Conservation (phyloP, 2,888 invertebrate genomes). For the Agrenia bidenticulata region DNA sequence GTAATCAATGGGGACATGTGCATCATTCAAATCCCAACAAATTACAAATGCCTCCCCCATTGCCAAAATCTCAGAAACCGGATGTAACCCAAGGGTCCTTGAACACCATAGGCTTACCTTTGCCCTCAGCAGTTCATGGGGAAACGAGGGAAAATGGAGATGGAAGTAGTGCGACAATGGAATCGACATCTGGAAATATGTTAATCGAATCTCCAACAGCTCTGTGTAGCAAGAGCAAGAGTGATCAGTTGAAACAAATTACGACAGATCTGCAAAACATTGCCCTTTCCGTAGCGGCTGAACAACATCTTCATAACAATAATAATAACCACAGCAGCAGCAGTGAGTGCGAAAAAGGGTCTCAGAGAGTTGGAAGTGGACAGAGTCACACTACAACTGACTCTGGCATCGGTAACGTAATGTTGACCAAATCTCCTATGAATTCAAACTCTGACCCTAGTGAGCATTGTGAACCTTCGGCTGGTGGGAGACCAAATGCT, state of each 20-base stretch:
- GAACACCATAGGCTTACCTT: conserved; percentile 19
- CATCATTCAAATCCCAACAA: not conserved
- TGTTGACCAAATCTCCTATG: conserved; percentile 46
- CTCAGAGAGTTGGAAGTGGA: conserved; percentile 50
- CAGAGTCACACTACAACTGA: conserved; percentile 50
- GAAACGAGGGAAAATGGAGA: conserved; percentile 50
- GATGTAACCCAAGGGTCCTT: conserved; percentile 15
- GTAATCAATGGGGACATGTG: not conserved
- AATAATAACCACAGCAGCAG: conserved; percentile 40
- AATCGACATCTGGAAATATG: conserved; percentile 19
- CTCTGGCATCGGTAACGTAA: conserved; percentile 47
- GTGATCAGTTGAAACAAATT: conserved; percentile 49
- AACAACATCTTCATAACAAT: conserved; percentile 27
- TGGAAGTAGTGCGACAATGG: conserved; percentile 49
- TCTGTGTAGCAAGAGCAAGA: conserved; percentile 33
- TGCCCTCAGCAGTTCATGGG: conserved; percentile 26
- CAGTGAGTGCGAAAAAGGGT: conserved; percentile 47
- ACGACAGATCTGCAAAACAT: conserved; percentile 47
- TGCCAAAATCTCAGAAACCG: conserved; percentile 49
- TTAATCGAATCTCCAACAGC: conserved; percentile 18
- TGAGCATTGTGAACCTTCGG: conserved; percentile 34
- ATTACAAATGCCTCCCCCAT: conserved; percentile 39
- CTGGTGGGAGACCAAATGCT: conserved; percentile 32
- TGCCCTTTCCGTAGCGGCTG: conserved; percentile 43
- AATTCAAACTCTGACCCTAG: conserved; percentile 43